Base-by-base conservation (phyloP, 2,888 invertebrate genomes). In the Amphipyra tragopoginis region DNA sequence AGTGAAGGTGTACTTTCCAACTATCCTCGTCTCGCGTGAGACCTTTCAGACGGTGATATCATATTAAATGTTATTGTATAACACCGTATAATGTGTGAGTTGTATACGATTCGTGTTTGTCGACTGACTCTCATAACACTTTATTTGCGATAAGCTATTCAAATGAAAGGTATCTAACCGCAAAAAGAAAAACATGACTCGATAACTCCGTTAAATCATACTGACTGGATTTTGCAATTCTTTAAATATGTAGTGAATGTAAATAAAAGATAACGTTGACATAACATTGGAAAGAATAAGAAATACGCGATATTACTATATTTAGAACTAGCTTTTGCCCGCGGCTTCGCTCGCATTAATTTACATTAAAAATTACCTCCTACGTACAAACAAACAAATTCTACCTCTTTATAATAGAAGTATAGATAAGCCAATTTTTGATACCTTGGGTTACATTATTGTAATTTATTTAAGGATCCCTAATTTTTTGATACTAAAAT, bases 61-160 rank as follows among this genome's bases (percentile, higher is more conserved):
- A 74, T 63, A 79, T 73, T 73, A 69, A 69, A 64, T 71, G 58
- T 73, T 67, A 72, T 75, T 78, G 64, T 70, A 74, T 79, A 78
- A 80, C 68, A 58, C 43, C 26, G 57, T 61, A 56, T 75, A 79
- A 71, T 67, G 55, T 65, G 64, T 65, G 47, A 68, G 60, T 13
- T 33, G 71, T 64, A 60, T 69, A 65, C 9, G 51, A 50, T 55
- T 53, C 49, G 58, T 77, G 72, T 60, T 73, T 71, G 67, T 55
- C 56, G 59, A 71, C 62, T 63, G 54, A 26, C 44, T 63, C 68
- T 63, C 63, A 55, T 67, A 71, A 67, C 63, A 63, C 50, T 62
- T 71, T 62, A 72, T 71, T 72, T 72, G 63, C 57, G 51, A 54
- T 42, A 71, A 72, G 67, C 45, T 60, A 44, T 26, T 44, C 47